Conservation (phyloP, 2,797 vertebrate genomes). For the Crypturellus tataupa region DNA sequence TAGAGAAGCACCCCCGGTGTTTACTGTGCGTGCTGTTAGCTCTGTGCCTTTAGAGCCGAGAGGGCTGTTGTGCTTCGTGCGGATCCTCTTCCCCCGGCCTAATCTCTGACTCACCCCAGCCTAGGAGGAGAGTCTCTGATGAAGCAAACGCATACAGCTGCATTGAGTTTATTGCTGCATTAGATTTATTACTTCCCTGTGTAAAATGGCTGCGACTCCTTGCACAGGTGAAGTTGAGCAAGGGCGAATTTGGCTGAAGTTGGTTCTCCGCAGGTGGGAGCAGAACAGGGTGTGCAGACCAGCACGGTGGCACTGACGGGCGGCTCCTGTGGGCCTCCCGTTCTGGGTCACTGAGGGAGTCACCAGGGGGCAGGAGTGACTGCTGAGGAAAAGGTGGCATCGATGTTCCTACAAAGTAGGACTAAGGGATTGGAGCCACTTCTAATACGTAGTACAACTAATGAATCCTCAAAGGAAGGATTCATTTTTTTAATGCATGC, state of each 20-base stretch:
- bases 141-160: background rate
- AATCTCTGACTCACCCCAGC: background rate
- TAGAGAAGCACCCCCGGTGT: background rate
- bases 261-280: background rate
- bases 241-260: background rate
- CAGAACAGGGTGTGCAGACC: background rate
- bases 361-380: background rate
- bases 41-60: background rate
- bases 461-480: background rate
- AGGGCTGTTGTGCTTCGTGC: background rate
- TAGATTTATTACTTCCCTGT: background rate
- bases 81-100: background rate
- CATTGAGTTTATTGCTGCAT: background rate
- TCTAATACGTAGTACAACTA: background rate
- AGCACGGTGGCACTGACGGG: background rate
- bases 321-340: background rate
- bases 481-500: background rate
- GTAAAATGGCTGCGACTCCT: background rate
- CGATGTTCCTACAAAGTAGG: background rate
- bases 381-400: background rate
- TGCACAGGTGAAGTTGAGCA: background rate
- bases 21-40: background rate
- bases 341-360: background rate
- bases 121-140: background rate
- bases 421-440: background rate